Evolutionary conservation across 2,113 vertebrate species (phyloP).

Genomic region (Haliaeetus leucogaster): DNA sequence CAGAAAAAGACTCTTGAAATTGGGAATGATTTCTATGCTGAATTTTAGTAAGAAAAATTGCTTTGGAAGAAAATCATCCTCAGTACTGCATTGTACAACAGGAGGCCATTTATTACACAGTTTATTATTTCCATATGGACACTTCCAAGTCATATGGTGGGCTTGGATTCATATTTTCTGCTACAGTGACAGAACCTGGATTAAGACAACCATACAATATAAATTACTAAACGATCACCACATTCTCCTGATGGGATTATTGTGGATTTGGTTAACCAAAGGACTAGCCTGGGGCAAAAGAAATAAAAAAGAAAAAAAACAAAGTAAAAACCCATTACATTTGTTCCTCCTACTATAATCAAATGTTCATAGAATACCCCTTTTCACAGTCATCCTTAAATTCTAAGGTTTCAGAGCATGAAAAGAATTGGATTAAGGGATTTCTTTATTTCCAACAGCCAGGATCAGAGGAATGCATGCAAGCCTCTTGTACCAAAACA

Average conservation of each 20-base stretch:
- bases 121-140: conserved; percentile 71
- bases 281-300: conserved; percentile 26
- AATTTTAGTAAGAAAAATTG: conserved; percentile 42
- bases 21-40: conserved; percentile 7
- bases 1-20: background rate
- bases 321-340: background rate
- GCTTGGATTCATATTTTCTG: conserved; percentile 58
- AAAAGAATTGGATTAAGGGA: conserved; percentile 46
- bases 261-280: conserved; percentile 58
- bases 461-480: background rate
- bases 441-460: conserved; percentile 7
- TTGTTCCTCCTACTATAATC: background rate
- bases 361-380: background rate
- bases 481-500: background rate
- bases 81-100: background rate
- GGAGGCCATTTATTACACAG: conserved; percentile 43
- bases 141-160: conserved; percentile 33
- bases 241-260: conserved; percentile 66
- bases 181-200: conserved; percentile 52
- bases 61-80: conserved; percentile 26
- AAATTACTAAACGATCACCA: conserved; percentile 65
- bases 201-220: conserved; percentile 62
- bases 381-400: conserved; percentile 32
- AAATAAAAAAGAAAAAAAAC: conserved; percentile 6
- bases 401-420: conserved; percentile 26